Conservation (phyloP, 2,113 vertebrate species). For the Leucoraja erinaceus region DNA sequence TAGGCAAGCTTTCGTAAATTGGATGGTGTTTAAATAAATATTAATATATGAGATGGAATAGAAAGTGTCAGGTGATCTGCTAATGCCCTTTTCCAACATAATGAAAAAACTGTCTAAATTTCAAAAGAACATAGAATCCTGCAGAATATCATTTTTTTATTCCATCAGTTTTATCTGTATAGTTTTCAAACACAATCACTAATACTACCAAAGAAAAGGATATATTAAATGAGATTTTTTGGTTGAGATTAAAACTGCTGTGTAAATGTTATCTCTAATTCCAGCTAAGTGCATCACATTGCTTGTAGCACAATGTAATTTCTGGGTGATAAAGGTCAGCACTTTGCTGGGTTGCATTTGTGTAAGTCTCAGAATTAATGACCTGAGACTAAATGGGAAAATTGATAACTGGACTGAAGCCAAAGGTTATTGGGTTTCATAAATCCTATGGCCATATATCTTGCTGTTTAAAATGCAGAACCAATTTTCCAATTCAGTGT, state of each 20-base stretch:
- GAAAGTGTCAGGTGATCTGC: not conserved
- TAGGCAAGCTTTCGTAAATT: too few relatives aligned
- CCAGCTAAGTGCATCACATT: constrained; percentile 8
- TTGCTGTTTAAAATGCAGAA: constrained; percentile 18
- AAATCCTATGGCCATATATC: constrained; percentile 2
- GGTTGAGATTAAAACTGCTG: constrained; percentile 30
- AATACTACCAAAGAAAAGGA: not conserved
- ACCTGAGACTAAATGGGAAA: constrained; percentile 37
- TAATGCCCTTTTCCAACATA: not conserved
- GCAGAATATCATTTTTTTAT: not conserved
- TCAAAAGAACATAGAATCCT: not conserved
- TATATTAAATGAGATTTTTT: not conserved
- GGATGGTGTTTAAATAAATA: too few relatives aligned
- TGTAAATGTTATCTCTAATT: constrained; percentile 12
- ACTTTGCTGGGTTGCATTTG: constrained; percentile 36
- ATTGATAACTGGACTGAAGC: constrained; percentile 33
- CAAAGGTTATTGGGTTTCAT: constrained; percentile 36
- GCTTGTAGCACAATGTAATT: constrained; percentile 26
- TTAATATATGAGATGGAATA: not conserved
- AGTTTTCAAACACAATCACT: not conserved
- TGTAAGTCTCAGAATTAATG: constrained; percentile 36
- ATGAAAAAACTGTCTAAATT: not conserved
- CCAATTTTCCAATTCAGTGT: constrained; percentile 17
- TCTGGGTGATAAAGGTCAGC: constrained; percentile 24
- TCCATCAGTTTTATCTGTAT: not conserved